Conservation (phyloP, 2,888 invertebrate genomes). For the Mayetiola destructor region DNA sequence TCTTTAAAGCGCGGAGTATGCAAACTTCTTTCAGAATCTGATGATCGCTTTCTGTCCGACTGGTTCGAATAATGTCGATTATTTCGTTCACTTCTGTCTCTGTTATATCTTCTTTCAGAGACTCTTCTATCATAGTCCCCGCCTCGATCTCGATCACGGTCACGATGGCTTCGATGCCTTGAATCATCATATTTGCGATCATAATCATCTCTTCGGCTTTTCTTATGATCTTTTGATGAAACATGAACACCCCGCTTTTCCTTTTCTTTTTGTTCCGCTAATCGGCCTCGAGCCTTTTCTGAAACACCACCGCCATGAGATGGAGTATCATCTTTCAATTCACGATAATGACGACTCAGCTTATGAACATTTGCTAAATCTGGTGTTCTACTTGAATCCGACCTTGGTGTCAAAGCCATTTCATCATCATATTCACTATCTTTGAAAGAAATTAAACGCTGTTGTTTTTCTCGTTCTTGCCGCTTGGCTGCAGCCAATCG, state of each 20-base stretch:
- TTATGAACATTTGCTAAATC: slow-evolving; percentile 30
- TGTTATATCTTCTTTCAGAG: slow-evolving; percentile 21
- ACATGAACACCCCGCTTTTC: slow-evolving; percentile 54
- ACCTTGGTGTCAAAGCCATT: neutral
- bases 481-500: slow-evolving; percentile 67
- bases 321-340: slow-evolving; percentile 75
- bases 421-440: slow-evolving; percentile 36
- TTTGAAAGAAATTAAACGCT: slow-evolving; percentile 52
- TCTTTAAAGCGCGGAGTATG: slow-evolving; percentile 52
- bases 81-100: slow-evolving; percentile 23
- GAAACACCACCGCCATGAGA: slow-evolving; percentile 88
- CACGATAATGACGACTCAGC: slow-evolving; percentile 52
- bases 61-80: slow-evolving; percentile 17
- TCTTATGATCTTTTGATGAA: slow-evolving; percentile 46
- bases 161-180: slow-evolving; percentile 24
- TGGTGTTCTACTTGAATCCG: slow-evolving; percentile 21
- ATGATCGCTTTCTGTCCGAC: slow-evolving; percentile 16
- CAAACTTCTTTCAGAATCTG: slow-evolving; percentile 29
- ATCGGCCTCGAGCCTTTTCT: slow-evolving; percentile 45
- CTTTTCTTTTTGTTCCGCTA: slow-evolving; percentile 47
- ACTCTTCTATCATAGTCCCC: slow-evolving; percentile 24
- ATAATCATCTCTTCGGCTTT: slow-evolving; percentile 33
- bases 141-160: slow-evolving; percentile 21
- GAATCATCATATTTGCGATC: slow-evolving; percentile 26
- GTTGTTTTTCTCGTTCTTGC: slow-evolving; percentile 43